Evolutionary conservation across 2,888 invertebrate genomes (phyloP).

Genomic region (Spilosoma lubricipeda): DNA sequence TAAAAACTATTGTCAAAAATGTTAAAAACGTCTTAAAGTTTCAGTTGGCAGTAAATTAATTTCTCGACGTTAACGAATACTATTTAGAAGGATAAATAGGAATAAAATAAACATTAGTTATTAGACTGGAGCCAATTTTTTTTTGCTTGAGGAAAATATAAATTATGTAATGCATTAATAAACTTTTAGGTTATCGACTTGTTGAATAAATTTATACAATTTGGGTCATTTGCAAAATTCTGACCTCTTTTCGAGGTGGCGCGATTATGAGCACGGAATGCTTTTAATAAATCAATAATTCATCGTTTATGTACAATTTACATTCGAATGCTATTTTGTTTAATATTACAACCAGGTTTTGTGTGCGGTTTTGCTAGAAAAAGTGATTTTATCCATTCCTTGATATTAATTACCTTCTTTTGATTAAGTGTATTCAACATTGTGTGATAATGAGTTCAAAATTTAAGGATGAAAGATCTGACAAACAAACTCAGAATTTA

Average conservation of each 20-base stretch:
- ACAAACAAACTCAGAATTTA: too few species aligned
- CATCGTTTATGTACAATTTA: slow-evolving; percentile 4
- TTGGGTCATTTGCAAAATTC: slow-evolving; percentile 16
- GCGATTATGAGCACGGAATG: slow-evolving; percentile 3
- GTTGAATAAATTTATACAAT: slow-evolving; percentile 19
- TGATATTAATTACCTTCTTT: too few species aligned
- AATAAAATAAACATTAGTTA: neutral
- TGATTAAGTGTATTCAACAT: too few species aligned
- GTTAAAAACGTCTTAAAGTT: neutral
- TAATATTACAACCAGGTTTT: neutral
- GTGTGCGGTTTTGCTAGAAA: neutral
- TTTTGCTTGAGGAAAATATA: neutral
- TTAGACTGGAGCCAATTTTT: neutral
- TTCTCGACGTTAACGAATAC: neutral
- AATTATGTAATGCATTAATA: slow-evolving; percentile 16
- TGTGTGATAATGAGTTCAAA: too few species aligned
- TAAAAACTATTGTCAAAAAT: neutral
- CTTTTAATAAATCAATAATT: slow-evolving; percentile 14
- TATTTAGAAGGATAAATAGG: neutral
- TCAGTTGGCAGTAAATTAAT: neutral
- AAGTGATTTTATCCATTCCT: neutral
- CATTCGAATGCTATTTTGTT: neutral
- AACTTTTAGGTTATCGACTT: slow-evolving; percentile 11
- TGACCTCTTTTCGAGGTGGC: neutral
- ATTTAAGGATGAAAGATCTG: too few species aligned